Percentiles rank a stretch among this genome's conserved stretches.
Evolutionary conservation across 2,888 invertebrate species (phyloP).

Genomic region (Icerya purchasi): DNA sequence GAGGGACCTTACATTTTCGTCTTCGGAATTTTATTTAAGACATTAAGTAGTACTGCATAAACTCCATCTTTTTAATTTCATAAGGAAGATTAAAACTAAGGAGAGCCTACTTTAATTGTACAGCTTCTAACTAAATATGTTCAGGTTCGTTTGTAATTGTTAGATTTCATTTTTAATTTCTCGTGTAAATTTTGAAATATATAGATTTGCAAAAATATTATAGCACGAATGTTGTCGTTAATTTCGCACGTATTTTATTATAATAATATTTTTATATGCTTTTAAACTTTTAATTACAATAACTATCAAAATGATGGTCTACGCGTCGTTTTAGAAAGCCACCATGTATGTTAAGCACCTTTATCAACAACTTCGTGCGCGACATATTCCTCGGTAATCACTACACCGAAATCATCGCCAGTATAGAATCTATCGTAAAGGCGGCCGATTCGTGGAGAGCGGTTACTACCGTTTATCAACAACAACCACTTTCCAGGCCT

Average conservation of each 20-base stretch:
- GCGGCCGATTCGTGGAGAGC: slow-evolving; percentile 60
- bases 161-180: too few relatives aligned
- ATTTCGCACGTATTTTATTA: background rate
- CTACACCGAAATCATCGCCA: slow-evolving; percentile 25
- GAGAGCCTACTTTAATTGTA: too few relatives aligned
- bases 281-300: background rate
- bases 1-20: too few relatives aligned
- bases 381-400: slow-evolving; percentile 8
- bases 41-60: too few relatives aligned
- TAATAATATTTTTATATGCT: background rate
- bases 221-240: too few relatives aligned
- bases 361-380: slow-evolving; percentile 8
- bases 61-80: too few relatives aligned
- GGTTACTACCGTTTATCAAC: slow-evolving; percentile 43
- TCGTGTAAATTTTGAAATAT: too few relatives aligned
- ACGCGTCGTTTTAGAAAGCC: slow-evolving; percentile 2
- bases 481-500: slow-evolving; percentile 35
- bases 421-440: slow-evolving; percentile 48
- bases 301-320: background rate
- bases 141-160: too few relatives aligned
- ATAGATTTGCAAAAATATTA: too few relatives aligned
- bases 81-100: too few relatives aligned
- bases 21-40: too few relatives aligned
- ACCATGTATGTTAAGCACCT: slow-evolving; percentile 4
- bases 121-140: slow-evolving; percentile 2